Base-by-base conservation (phyloP, 2,888 invertebrate species). In the Ditylenchus weischeri region DNA sequence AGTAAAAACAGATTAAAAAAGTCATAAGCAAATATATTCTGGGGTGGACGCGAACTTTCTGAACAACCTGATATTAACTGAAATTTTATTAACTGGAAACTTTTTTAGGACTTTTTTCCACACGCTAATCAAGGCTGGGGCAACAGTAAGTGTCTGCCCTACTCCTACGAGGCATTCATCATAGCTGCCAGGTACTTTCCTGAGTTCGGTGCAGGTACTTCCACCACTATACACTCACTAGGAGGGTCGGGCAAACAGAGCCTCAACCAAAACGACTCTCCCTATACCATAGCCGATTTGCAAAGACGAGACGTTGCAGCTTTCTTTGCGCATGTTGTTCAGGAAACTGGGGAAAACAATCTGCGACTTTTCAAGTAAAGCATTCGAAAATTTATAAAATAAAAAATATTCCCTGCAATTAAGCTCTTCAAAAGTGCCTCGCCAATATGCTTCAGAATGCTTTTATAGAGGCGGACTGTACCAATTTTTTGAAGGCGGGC, bases 391-490 rank as follows among this genome's bases (percentile, higher is more conserved):
- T 2, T 10, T 5, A 15, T 54, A 1, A 54, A 54, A 15, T 29
- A 54, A 54, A 21, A 23, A 5, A 5, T 7, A 23, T 7, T 54
- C 10, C 13, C n/a, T 54, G n/a, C 11, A 23, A 54, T 54, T 21
- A 15, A 54, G 54, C 54, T 54, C 54, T 29, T 54, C 54, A 29
- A 54, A 54, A 29, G 15, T 15, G 11, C 29, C 54, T 6, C 5
- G 7, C 13, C 54, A 29, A 54, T 69, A 75, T 57, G 81, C 81
- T 8, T 72, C 76, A 47, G 78, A 79, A 38, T 80, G 80, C 57
- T 82, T 81, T 69, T 82, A 81, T 60, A 78, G 82, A 11, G 82
- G 82, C 19, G 82, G 82, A 5, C 76, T 82, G 63, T 82, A 74
- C 69, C 79, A 82, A 62, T 82, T 79, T 78, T 78, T 78, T 62